Conservation (phyloP, 2,113 vertebrate species). For the Rhinopomastus cyanomelas region DNA sequence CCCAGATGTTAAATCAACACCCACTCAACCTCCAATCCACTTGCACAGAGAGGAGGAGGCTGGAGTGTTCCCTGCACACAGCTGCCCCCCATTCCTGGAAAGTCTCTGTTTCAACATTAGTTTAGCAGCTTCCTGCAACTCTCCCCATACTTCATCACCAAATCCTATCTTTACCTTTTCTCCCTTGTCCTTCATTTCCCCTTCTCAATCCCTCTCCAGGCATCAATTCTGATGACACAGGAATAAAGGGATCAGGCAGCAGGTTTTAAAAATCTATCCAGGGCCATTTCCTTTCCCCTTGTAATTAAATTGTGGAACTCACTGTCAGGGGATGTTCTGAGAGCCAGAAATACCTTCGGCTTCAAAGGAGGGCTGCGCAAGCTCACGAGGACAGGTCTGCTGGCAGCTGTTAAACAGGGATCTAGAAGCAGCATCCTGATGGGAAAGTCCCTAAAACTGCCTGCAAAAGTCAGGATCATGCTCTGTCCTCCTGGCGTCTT, state of each 20-base stretch:
- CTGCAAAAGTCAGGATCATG: neutral
- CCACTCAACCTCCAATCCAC: rapidly evolving
- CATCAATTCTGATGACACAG: conserved; percentile 12
- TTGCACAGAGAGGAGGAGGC: neutral
- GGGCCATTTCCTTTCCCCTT: conserved; percentile 26
- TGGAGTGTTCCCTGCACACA: neutral
- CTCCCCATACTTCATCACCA: neutral
- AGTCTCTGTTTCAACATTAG: neutral
- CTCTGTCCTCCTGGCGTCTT: neutral
- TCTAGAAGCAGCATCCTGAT: neutral
- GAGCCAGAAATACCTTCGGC: conserved; percentile 41
- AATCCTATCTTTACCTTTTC: neutral
- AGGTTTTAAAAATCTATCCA: conserved; percentile 36
- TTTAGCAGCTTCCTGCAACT: neutral
- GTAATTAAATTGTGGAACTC: conserved; percentile 44
- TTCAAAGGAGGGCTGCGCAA: conserved; percentile 16
- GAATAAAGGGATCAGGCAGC: conserved; percentile 46
- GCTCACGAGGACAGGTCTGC: neutral
- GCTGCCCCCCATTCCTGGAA: neutral
- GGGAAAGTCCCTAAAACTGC: neutral
- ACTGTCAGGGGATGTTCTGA: conserved; percentile 28
- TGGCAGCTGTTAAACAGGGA: neutral
- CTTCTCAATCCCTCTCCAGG: conserved; percentile 6
- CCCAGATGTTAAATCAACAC: neutral
- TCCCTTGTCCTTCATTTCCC: neutral